Evolutionary conservation across 2,888 invertebrate species (phyloP), one percentile per base, ranked within the genome.

Genomic region (Apodemia duryi): DNA sequence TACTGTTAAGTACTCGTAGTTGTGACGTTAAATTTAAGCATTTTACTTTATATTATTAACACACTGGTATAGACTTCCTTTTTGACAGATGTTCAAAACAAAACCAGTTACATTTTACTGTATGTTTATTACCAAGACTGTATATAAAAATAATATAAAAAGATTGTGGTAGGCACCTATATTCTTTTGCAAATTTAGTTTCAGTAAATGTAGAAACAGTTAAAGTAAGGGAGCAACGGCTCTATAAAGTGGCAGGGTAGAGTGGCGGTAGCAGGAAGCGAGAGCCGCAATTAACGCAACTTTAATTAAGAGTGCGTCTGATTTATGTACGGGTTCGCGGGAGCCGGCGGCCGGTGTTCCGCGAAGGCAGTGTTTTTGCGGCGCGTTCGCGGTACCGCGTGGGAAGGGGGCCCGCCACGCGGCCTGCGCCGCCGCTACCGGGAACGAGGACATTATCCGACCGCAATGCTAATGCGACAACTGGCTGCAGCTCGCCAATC

Each of bases 231-330:
- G 65, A 65, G 66, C 64, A 62, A 62, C 68, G 66, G 65, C 66
- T 54, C 28, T 63, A 51, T 11, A 21, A n/a, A 57, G 28, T 38
- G 13, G 5, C 61, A 29, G 28, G 51, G 61, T 49, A 65, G 29
- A 49, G 49, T 28, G 38, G 49, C 35, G 54, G 63, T 41, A 49
- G 51, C 63, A 52, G 63, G 63, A 66, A 64, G 68, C 72, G 74
- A 74, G 75, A 74, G 74, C 74, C 71, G 79, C 83, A 85, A 85
- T 86, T 82, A 83, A 83, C 74, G 75, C 69, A 67, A 73, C 74
- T 78, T 80, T 83, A 84, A 84, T 85, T 74, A 82, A 82, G 82
- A 80, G 76, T 69, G 69, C 65, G 64, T 61, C 74, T 80, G 82
- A 81, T 81, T 80, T 82, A 82, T 81, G 76, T 75, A 78, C 63